These are phyloP conservation scores for Philaethria dido DNA, from an alignment of 2,888 invertebrate species.

Conservation along the genomic window DNA sequence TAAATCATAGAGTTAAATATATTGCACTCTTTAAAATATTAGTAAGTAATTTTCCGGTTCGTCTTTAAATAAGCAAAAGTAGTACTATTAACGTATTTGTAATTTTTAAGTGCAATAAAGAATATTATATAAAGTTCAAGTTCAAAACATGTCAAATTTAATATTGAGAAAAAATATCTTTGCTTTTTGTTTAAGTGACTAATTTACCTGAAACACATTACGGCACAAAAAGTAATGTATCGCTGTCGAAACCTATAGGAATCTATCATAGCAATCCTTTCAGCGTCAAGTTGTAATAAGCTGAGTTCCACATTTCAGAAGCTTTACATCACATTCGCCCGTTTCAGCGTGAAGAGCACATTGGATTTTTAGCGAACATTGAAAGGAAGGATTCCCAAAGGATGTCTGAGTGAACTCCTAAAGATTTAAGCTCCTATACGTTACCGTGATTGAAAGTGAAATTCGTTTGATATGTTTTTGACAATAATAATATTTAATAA, in stretches of 20 bases:
- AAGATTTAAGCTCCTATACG: constrained; percentile 66
- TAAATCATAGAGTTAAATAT: no score
- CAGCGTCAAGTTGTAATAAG: constrained; percentile 43
- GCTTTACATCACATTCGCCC: constrained; percentile 50
- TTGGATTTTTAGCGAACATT: constrained; percentile 69
- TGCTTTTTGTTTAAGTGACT: background rate
- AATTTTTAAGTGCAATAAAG: no score
- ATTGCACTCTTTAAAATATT: no score
- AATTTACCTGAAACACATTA: background rate
- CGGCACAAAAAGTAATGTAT: background rate
- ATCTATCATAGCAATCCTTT: constrained; percentile 45
- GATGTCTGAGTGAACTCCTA: constrained; percentile 62
- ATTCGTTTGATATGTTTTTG: constrained; percentile 32
- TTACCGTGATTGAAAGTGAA: constrained; percentile 42
- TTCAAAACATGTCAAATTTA: no score
- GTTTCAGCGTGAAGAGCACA: constrained; percentile 54
- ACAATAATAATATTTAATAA: background rate
- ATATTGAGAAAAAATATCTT: background rate
- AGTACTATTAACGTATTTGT: no score
- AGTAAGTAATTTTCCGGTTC: no score
- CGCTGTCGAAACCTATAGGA: constrained; percentile 33
- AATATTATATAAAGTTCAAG: no score
- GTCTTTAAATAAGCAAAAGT: no score
- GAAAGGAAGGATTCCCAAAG: constrained; percentile 64
- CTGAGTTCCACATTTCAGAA: constrained; percentile 48